Conservation (phyloP, 2,888 invertebrate genomes). For the Imbricaverruca yamaguchii region DNA sequence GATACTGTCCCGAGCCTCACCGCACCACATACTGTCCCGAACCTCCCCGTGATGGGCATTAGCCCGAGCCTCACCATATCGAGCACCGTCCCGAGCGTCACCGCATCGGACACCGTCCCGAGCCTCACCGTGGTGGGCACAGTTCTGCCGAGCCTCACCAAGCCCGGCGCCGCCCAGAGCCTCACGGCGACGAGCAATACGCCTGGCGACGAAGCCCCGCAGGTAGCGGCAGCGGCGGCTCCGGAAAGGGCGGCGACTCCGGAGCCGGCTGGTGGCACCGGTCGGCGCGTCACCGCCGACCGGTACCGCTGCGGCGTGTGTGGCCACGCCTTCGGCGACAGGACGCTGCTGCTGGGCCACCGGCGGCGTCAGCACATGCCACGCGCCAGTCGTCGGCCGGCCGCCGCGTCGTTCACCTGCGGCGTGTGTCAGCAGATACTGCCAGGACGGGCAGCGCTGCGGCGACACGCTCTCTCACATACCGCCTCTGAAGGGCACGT, state of each 20-base stretch:
- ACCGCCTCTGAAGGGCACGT: neutral
- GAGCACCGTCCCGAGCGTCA: too few species aligned
- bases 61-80: too few species aligned
- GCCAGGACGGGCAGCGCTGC: neutral
- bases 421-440: neutral
- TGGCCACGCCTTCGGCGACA: conserved; percentile 1
- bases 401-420: neutral
- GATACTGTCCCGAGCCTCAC: too few species aligned
- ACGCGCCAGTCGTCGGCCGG: neutral
- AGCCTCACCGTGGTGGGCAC: too few species aligned
- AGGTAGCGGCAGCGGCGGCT: too few species aligned
- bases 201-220: too few species aligned
- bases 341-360: neutral
- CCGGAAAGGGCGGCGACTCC: neutral
- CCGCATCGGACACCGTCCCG: too few species aligned
- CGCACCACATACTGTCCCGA: too few species aligned
- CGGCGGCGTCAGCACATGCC: neutral
- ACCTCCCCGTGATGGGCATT: too few species aligned
- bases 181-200: too few species aligned
- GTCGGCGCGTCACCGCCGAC: neutral
- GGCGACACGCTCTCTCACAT: neutral
- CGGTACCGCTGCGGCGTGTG: conserved; percentile 11
- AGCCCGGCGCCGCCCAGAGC: neutral
- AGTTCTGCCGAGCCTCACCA: too few species aligned
- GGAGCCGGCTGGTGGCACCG: neutral